Evolutionary conservation across 2,113 vertebrate species (phyloP).

Genomic region (Indri indri): DNA sequence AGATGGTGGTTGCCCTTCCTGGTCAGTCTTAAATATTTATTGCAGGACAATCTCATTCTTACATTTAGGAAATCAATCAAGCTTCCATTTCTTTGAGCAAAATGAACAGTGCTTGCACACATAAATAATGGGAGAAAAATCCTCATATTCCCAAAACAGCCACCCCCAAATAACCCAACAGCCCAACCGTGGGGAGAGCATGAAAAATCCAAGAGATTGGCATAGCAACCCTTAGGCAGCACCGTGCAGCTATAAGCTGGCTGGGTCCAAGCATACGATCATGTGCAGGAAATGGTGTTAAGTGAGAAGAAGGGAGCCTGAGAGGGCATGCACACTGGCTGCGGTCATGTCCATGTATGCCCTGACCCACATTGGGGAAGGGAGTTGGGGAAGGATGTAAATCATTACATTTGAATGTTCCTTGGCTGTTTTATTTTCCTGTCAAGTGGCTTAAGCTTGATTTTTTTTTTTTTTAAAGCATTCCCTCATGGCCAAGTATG

Average conservation of each 20-base stretch:
- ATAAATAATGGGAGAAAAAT: conserved; percentile 68
- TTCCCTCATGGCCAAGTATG: conserved; percentile 76
- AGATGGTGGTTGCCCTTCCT: conserved; percentile 71
- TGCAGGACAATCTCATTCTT: conserved; percentile 72
- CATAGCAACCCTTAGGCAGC: background rate
- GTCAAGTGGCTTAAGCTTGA: conserved; percentile 74
- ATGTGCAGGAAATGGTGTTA: too few relatives aligned
- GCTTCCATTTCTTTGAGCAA: conserved; percentile 75
- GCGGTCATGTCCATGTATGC: background rate
- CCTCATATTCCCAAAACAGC: conserved; percentile 19
- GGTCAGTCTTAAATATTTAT: conserved; percentile 80
- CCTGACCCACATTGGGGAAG: background rate
- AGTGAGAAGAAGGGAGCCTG: background rate
- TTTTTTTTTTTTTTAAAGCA: conserved; percentile 56
- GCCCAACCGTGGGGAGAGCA: background rate
- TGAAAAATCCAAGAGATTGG: background rate
- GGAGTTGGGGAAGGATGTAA: conserved; percentile 9
- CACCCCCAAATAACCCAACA: background rate
- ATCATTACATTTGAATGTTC: conserved; percentile 63
- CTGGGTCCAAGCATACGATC: background rate
- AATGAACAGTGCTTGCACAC: conserved; percentile 67
- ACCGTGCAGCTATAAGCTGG: fast-evolving
- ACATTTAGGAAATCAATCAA: conserved; percentile 75
- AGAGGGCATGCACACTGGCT: background rate
- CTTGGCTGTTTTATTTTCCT: conserved; percentile 75